phyloP scores from a whole-genome alignment of 1,140 invertebrate species.

The Zaprionus inermis region DNA sequence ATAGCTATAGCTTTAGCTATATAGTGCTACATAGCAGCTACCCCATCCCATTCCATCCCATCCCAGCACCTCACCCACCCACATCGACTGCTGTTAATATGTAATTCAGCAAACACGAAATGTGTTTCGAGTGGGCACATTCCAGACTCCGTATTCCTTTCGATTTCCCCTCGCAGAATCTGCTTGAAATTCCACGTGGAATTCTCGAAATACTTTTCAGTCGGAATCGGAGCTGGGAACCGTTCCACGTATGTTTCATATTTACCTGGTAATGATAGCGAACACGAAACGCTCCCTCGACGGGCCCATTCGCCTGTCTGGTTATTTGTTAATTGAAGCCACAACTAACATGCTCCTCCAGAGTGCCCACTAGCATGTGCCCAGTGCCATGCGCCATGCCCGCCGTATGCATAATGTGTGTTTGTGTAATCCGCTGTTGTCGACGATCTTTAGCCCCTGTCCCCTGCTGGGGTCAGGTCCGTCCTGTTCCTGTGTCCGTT shows the following conservation, averaged over 20 bases:
- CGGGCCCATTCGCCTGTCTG: conserved; percentile 12
- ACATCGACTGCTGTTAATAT: conserved; percentile 23
- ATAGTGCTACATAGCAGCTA: conserved; percentile 1
- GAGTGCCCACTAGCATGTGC: background rate
- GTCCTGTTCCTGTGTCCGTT: conserved; percentile 5
- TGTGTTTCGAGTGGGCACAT: background rate
- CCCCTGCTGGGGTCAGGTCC: background rate
- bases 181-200: background rate
- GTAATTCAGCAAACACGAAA: conserved; percentile 43
- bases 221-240: conserved; percentile 1
- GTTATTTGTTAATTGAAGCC: conserved; percentile 48
- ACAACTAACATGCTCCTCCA: conserved; percentile 24
- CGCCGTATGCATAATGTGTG: conserved; percentile 31
- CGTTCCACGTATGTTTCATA: background rate
- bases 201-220: background rate
- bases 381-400: background rate
- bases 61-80: background rate
- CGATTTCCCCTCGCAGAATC: background rate
- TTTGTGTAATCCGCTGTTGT: conserved; percentile 29
- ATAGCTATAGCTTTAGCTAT: conserved; percentile 28
- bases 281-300: conserved; percentile 24
- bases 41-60: background rate
- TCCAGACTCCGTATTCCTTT: conserved; percentile 3
- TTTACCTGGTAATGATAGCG: conserved; percentile 25
- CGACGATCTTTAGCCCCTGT: conserved; percentile 13